A percentile compares a stretch with the other conserved stretches of the same genome.
Conservation (phyloP, 2,113 vertebrate species). For the Larimichthys polyactis region DNA sequence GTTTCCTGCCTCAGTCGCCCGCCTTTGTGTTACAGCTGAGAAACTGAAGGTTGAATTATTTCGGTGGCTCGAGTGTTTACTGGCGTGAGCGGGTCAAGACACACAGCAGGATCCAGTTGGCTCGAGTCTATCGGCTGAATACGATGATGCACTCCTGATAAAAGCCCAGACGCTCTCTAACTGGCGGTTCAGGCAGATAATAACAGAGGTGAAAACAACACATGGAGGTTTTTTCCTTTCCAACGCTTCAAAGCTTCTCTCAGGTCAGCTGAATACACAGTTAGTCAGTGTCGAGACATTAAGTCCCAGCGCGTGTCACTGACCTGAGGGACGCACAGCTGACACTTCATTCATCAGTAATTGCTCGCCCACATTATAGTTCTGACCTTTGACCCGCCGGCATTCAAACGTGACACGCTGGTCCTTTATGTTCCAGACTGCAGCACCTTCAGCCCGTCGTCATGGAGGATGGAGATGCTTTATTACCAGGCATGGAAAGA, state of each 20-base stretch:
- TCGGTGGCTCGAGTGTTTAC: slow-evolving; percentile 4
- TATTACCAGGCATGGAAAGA: neutral
- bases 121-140: slow-evolving; percentile 10
- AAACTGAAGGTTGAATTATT: neutral
- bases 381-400: slow-evolving; percentile 51
- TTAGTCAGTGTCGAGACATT: neutral
- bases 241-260: neutral
- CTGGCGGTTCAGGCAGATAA: slow-evolving; percentile 15
- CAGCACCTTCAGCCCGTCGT: neutral
- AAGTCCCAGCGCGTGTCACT: neutral
- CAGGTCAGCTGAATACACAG: slow-evolving; percentile 17
- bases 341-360: slow-evolving; percentile 57
- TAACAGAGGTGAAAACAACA: slow-evolving; percentile 41
- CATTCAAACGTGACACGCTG: slow-evolving; percentile 36
- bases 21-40: neutral
- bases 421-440: neutral
- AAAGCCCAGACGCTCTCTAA: slow-evolving; percentile 28
- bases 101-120: slow-evolving; percentile 16
- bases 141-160: neutral
- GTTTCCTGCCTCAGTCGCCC: neutral
- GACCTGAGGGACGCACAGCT: slow-evolving; percentile 34
- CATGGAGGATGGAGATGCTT: slow-evolving; percentile 3
- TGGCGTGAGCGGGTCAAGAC: slow-evolving; percentile 19
- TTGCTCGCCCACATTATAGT: slow-evolving; percentile 39
- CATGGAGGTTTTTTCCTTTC: neutral